Evolutionary conservation across 2,797 vertebrate genomes (phyloP).

Genomic region (Cuniculus paca): DNA sequence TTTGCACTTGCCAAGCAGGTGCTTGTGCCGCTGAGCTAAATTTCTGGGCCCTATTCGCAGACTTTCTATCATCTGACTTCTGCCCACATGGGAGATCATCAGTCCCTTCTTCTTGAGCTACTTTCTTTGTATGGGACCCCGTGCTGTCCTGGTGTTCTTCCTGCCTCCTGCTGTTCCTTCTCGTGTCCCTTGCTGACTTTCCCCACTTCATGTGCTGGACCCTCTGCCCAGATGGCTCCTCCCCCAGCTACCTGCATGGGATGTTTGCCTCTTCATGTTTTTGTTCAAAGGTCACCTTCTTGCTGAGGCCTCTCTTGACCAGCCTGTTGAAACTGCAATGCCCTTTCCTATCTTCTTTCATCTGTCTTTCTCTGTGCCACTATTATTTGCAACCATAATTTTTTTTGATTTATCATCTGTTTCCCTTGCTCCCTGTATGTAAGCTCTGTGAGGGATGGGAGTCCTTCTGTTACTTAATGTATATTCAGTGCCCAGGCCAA

Average conservation of each 20-base stretch:
- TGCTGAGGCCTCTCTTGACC: background rate
- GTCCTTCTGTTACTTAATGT: background rate
- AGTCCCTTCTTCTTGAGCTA: background rate
- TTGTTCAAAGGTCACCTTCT: background rate
- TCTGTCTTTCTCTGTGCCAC: background rate
- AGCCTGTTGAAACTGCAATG: background rate
- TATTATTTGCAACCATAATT: background rate
- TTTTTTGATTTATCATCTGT: slow-evolving; percentile 4
- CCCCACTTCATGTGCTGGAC: background rate
- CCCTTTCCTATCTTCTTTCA: background rate
- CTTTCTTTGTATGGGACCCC: background rate
- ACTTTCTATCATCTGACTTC: background rate
- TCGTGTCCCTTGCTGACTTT: background rate
- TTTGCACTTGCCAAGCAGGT: too few relatives aligned
- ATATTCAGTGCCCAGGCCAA: background rate
- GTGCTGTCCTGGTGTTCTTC: background rate
- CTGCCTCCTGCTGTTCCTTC: background rate
- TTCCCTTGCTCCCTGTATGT: background rate
- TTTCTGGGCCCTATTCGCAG: too few relatives aligned
- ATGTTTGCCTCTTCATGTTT: background rate
- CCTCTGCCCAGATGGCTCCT: background rate
- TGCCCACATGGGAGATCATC: too few relatives aligned
- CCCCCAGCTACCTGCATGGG: background rate
- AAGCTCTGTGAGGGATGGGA: background rate
- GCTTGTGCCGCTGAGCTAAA: too few relatives aligned